Evolutionary conservation across 2,888 invertebrate species (phyloP), one percentile per base, ranked within the genome.

Genomic region (Cheilosia pagana): DNA sequence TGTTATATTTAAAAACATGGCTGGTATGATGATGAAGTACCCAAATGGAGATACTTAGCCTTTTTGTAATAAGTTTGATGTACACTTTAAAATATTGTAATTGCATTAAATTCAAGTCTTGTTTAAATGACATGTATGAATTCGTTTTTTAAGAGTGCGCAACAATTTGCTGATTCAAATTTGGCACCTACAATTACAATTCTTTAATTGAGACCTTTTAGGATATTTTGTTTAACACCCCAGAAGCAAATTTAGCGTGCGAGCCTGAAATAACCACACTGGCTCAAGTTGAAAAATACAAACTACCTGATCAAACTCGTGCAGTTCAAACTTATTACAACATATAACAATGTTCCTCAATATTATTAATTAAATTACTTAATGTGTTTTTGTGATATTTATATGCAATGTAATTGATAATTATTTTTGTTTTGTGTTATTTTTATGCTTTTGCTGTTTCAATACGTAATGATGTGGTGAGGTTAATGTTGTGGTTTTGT

Each of bases 391-490:
- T 57, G 59, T 71, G 43, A 62, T 60, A 31, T 35, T 35, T 62
- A 53, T 45, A 63, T 28, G 28, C 57, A 48, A 57, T 57, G 48
- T 45, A 10, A 63, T 16, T 52, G 28, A 55, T 43, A 53, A 62
- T 43, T 45, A 25, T 39, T 39, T 74, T 35, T 39, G 12, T 45
- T 55, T 31, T 45, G 41, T 74, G 39, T 63, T 72, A 50, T 50
- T 60, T n/a, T 35, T 68, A 53, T 55, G 23, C 16, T 19, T 60
- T 50, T 63, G 21, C 53, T 39, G 45, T 21, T 63, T 65, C 39
- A 35, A 59, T 31, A 75, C 25, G 14, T 25, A 41, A 68, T 76
- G 57, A 70, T 76, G 62, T 76, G 23, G 68, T 76, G 41, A 39
- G 25, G 48, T 78, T 48, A 45, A 71, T 78, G 57, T 70, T 14